These are phyloP conservation scores for Acanthopagrus latus DNA, from an alignment of 2,797 vertebrate species.

Conservation along the genomic window DNA sequence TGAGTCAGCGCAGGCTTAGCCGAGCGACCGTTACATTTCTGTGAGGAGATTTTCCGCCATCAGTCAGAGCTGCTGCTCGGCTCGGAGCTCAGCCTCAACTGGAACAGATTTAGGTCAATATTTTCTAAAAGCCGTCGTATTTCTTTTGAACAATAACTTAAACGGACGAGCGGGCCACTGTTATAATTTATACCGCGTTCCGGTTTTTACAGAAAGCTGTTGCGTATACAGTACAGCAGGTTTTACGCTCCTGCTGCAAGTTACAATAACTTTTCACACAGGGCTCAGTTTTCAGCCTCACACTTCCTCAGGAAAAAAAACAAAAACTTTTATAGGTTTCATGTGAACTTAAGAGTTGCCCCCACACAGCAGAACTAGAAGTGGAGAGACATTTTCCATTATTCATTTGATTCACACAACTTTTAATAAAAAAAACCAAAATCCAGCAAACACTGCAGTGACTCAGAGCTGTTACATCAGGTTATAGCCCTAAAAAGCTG, in stretches of 20 bases:
- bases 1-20: slow-evolving; percentile 71
- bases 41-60: slow-evolving; percentile 63
- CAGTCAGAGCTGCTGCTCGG: slow-evolving; percentile 41
- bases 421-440: not conserved
- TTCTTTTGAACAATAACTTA: slow-evolving; percentile 39
- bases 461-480: not conserved
- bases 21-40: slow-evolving; percentile 53
- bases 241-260: not conserved
- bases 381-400: not conserved
- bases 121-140: slow-evolving; percentile 25
- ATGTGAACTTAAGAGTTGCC: not conserved
- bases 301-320: not conserved
- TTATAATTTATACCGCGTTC: slow-evolving; percentile 7
- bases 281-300: not conserved
- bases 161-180: slow-evolving; percentile 2
- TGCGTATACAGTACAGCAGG: not conserved
- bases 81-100: slow-evolving; percentile 39
- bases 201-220: slow-evolving; percentile 10
- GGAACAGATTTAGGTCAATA: slow-evolving; percentile 55
- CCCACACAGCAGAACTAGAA: not conserved
- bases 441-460: not conserved
- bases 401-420: slow-evolving; percentile 4
- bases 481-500: not conserved
- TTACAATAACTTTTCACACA: not conserved
- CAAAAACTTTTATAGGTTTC: not conserved